A percentile compares a stretch with the other conserved stretches of the same genome.
These are phyloP conservation scores for Macrotrachela quadricornifera DNA, from an alignment of 1,140 invertebrate genomes.

Conservation along the genomic window DNA sequence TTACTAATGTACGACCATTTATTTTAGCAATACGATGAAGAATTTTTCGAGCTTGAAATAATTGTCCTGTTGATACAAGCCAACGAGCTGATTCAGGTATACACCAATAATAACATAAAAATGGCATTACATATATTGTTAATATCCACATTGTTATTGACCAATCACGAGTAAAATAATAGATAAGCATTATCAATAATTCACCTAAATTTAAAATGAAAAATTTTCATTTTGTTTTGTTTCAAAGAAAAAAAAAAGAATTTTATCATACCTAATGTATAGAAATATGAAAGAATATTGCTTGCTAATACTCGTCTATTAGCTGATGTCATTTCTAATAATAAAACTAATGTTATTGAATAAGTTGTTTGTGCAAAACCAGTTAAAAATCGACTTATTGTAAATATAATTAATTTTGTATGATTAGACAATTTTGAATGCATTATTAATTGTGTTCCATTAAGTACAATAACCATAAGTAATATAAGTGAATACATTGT, in stretches of 20 bases:
- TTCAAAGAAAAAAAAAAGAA: too few species aligned
- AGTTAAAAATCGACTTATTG: constrained; percentile 1
- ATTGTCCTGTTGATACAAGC: background rate
- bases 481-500: background rate
- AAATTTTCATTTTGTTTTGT: too few species aligned
- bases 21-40: background rate
- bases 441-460: constrained; percentile 2
- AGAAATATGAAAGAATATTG: constrained; percentile 1
- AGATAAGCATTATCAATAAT: background rate
- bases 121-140: constrained; percentile 4
- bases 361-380: constrained; percentile 5
- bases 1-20: too few species aligned
- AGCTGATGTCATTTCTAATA: constrained; percentile 1
- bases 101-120: constrained; percentile 4
- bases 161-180: background rate
- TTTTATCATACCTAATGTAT: background rate
- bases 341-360: constrained; percentile 1
- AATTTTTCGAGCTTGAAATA: background rate
- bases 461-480: constrained; percentile 1
- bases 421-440: background rate
- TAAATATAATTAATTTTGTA: constrained; percentile 2
- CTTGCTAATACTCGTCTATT: background rate
- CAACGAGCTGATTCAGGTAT: constrained; percentile 4
- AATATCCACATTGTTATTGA: background rate
- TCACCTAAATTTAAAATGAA: background rate